Evolutionary conservation across 92 coral and sea anemone species (phyloP), one percentile per base, ranked within the genome.

Genomic region (Zoanthus sociatus): DNA sequence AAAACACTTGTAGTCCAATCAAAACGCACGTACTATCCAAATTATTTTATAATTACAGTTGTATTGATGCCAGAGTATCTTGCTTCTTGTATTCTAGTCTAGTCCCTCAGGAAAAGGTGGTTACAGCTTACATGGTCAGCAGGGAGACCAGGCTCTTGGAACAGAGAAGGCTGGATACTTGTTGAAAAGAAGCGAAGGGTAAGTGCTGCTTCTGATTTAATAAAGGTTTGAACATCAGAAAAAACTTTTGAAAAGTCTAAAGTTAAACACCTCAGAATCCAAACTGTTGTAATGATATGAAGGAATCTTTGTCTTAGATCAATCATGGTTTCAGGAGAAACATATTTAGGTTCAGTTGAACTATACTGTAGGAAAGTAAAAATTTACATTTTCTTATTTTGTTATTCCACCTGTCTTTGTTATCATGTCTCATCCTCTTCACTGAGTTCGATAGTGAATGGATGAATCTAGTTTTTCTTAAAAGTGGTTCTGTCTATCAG

Each of bases 151-250:
- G n/a, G 46, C 91, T 14, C 94, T 93, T 71, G 99, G 99, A 1
- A 95, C 96, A 45, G 90, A 93, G 60, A 95, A 87, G 79, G 89
- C 92, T 70, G 99, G 99, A n/a, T 87, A 90, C 78, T 72, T 97
- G 37, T 77, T 84, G 72, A 97, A 97, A 61, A 87, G 99, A 76
- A 97, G 99, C 42, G 99, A 97, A 92, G 99, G 99, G 99, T 97
- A 75, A 47, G 96, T 63, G 47, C n/a, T 21, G n/a, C 1, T 13
- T 30, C 16, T 4, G 14, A 26, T 1, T 15, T 11, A 53, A 15
- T 68, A 32, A 16, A 51, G 45, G 45, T 61, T 15, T 15, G 18
- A 63, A 63, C 69, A 3, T 20, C 16, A 37, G 18, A 31, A 17
- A 78, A 33, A 20, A 51, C 6, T 0, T 1, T 1, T 7, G 30